Evolutionary conservation across 2,113 vertebrate species (phyloP), one percentile per base, ranked within the genome.

Genomic region (Rousettus leschenaultii): DNA sequence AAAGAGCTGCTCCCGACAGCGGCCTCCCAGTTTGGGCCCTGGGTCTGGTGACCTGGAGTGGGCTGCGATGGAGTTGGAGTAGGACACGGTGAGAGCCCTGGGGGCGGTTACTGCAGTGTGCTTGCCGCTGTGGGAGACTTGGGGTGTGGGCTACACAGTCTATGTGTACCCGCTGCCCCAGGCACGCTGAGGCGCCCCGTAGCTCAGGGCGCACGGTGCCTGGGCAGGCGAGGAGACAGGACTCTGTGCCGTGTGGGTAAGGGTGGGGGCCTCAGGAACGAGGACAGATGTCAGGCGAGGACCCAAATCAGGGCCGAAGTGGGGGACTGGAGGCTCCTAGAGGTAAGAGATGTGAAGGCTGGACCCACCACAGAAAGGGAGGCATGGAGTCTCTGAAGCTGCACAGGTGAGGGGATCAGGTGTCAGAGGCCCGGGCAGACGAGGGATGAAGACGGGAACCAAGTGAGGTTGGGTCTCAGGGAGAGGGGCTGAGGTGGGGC

Each of bases 221-320:
- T 96, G 97, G 95, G 95, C 97, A 85, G 95, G 95, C 97, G 57
- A 95, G 88, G 18, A 26, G 77, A 2, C 2, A 53, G 77, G 18
- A 53, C 82, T 48, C 24, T 30, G 10, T 26, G 4, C 9, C 3
- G 4, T 48, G 51, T 2, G 4, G 22, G 53, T 7, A 3, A 5
- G 43, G 26, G 11, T 6, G 5, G 57, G 35, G 13, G 18, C 10
- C 19, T 24, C 48, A 45, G 74, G 57, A 15, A 15, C 7, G 8
- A 57, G 40, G 48, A 45, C 38, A 6, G 68, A 30, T 18, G 57
- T 13, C 45, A 14, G 21, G 30, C 15, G 84, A 26, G 26, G 51
- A 4, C 63, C 11, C 40, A 43, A 4, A 33, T 16, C 33, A 2
- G 33, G 26, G 66, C 74, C 19, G 16, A 14, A 48, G 30, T 10